Evolutionary conservation across 2,113 vertebrate species (phyloP), one percentile per base, ranked within the genome.

Genomic region (Sinocyclocheilus anophthalmus): DNA sequence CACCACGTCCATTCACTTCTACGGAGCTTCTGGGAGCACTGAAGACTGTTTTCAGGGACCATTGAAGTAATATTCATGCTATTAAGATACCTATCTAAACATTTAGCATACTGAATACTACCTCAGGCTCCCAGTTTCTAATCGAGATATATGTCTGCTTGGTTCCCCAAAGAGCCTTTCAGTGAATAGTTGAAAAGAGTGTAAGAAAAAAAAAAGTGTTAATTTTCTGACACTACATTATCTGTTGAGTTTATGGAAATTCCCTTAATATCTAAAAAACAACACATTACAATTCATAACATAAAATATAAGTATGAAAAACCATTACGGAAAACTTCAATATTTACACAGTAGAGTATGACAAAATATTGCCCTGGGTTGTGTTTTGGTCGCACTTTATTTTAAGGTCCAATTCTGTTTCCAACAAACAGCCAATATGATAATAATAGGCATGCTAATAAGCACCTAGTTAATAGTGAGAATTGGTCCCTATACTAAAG

Each of bases 1-100:
- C 53, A 20, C 63, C 63, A 20, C 48, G 37, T 82, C 45, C 45
- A n/a, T 82, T 82, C 24, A 53, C 63, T 69, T 70, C 24, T 50
- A n/a, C 48, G 13, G 61, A 69, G 24, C 42, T 69, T 48, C 61
- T 50, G 63, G 61, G 42, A 26, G n/a, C 24, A 22, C 63, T 53
- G 18, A 33, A 82, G 42, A 45, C 14, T 26, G 26, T 80, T 82
- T 30, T 69, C 45, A 70, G 63, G 42, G 63, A 26, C 63, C 79
- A 70, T 70, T 45, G 22, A 82, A 48, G 79, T 81, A 48, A 81
- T 67, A 48, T 81, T 65, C 22, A 45, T 37, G 81, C 45, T 70
- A 55, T 82, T 70, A 33, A 82, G 63, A 86, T 42, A n/a, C 22
- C 26, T 42, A 45, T 77, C 65, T 78, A 72, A 88, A 78, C 72